phyloP scores from a whole-genome alignment of 2,888 invertebrate species.

The Salticus scenicus region DNA sequence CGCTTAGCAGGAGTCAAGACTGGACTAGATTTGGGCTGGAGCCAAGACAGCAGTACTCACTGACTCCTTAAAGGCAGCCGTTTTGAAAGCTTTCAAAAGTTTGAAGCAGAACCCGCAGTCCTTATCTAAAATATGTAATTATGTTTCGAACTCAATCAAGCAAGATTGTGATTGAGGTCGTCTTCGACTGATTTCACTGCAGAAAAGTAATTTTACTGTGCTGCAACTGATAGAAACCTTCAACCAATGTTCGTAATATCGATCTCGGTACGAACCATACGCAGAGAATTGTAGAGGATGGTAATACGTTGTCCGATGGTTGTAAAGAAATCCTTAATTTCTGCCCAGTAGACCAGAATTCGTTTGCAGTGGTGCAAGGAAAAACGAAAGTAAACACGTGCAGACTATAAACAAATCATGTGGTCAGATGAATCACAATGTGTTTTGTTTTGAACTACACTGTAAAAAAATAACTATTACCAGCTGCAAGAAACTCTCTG shows the following conservation, averaged over 20 bases:
- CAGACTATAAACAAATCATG: background rate
- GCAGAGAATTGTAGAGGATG: background rate
- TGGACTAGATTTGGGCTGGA: no score
- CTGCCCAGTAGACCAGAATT: background rate
- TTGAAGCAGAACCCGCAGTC: background rate
- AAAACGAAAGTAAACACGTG: background rate
- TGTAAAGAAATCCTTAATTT: background rate
- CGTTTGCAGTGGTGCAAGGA: background rate
- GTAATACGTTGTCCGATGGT: background rate
- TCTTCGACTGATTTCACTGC: no score
- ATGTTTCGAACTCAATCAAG: background rate
- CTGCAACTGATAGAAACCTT: background rate
- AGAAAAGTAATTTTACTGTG: no score
- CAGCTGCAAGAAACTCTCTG: no score
- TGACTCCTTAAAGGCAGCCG: background rate
- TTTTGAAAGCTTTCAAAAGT: background rate
- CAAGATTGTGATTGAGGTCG: background rate
- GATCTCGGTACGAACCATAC: background rate
- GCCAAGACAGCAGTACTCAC: background rate
- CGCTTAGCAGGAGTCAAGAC: background rate
- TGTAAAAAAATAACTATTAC: no score
- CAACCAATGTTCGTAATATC: no score
- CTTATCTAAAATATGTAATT: background rate
- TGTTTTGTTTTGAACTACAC: no score
- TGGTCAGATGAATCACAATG: background rate